Base-by-base conservation (phyloP, 2,797 vertebrate genomes). In the Rhadinocentrus ornatus region DNA sequence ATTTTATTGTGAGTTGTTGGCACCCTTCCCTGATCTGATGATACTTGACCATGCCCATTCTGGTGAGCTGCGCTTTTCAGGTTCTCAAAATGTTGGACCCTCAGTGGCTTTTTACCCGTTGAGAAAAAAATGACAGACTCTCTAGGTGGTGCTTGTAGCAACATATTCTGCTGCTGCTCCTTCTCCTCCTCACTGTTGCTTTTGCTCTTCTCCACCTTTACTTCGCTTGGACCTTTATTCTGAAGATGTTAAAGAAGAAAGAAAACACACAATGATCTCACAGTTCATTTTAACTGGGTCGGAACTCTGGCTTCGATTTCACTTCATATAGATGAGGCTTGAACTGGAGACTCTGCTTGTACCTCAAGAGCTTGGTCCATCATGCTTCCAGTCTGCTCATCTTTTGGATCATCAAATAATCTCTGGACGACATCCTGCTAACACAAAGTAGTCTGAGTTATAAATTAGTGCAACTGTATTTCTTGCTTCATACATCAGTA, bases 111-210 rank as follows among this genome's bases (percentile, higher is more conserved):
- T 87, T 91, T 91, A 18, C 92, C 89, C 0, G 91, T 89, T 11
- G 93, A 93, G 78, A 95, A 94, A 73, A 94, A 90, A 65, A 95
- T 95, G 53, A 95, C 94, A 0, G 95, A 95, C 67, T 93, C 88
- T 78, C 94, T 88, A 11, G 92, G 87, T 5, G 67, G 78, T 5
- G 85, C 85, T 65, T 91, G 93, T 44, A 92, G 11, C 41, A 93
- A 93, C 0, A 88, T 89, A 70, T 80, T 72, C 44, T 46, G 39
- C 66, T 81, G 41, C 3, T 74, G 11, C 22, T 76, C 57, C 0
- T 84, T 69, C 0, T 75, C 69, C 0, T 84, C 32, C 0, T 75
- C 53, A 0, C 18, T 6, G 11, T 27, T 18, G n/a, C 22, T 5
- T 11, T 37, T 29, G 9, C 48, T 73, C 0, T 12, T 46, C 58